These are phyloP conservation scores for Alethe castanea DNA, from an alignment of 2,113 vertebrate genomes.

Conservation along the genomic window DNA sequence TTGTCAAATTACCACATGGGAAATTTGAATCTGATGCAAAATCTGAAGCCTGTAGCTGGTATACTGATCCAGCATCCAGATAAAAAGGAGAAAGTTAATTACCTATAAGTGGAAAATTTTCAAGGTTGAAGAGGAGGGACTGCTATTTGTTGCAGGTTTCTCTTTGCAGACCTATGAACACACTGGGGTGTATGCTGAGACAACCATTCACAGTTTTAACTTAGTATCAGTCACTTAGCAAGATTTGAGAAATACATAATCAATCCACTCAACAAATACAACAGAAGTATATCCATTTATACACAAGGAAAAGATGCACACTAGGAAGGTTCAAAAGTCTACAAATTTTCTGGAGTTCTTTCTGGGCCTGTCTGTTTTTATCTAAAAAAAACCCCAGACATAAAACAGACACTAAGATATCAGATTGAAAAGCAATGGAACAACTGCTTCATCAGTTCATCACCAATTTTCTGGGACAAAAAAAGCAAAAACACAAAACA, in stretches of 20 bases:
- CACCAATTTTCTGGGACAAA: background rate
- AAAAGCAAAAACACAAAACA: background rate
- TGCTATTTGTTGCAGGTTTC: background rate
- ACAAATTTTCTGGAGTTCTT: background rate
- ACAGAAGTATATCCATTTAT: background rate
- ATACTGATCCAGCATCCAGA: background rate
- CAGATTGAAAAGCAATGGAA: background rate
- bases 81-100: constrained; percentile 6
- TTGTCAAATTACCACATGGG: background rate
- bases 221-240: background rate
- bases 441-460: background rate
- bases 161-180: background rate
- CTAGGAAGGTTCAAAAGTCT: background rate
- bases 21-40: background rate
- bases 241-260: background rate
- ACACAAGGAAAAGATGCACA: background rate
- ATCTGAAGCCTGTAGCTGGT: background rate
- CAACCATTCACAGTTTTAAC: background rate
- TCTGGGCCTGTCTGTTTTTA: background rate
- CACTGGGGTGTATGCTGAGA: background rate
- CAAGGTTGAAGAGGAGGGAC: background rate
- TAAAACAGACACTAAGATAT: background rate
- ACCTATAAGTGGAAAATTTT: constrained; percentile 26
- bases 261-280: background rate
- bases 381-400: background rate